Conservation (phyloP, 2,113 vertebrate species). For the Microcebus lehilahytsara region DNA sequence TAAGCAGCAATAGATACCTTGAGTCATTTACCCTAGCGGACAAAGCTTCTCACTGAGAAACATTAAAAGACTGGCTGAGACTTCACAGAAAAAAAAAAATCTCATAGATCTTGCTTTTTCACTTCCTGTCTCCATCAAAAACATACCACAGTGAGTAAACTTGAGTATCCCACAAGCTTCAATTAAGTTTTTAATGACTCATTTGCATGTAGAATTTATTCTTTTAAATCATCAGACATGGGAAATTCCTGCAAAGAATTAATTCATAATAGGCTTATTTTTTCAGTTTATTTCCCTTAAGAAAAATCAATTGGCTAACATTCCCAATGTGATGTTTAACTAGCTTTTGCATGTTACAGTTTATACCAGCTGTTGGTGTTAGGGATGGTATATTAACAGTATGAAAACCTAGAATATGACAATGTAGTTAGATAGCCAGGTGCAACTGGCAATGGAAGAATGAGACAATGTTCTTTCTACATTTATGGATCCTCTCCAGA, state of each 20-base stretch:
- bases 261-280: constrained; percentile 53
- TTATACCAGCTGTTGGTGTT: constrained; percentile 25
- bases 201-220: constrained; percentile 73
- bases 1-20: constrained; percentile 82
- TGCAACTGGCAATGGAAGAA: neutral
- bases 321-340: constrained; percentile 47
- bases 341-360: neutral
- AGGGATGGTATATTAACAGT: neutral
- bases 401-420: constrained; percentile 4
- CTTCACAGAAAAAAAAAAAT: constrained; percentile 67
- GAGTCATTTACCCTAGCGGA: constrained; percentile 76
- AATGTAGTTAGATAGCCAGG: constrained; percentile 40
- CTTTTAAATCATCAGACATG: constrained; percentile 69
- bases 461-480: neutral
- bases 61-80: constrained; percentile 73
- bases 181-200: constrained; percentile 76
- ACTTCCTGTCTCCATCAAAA: constrained; percentile 82
- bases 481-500: neutral
- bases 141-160: constrained; percentile 75
- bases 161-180: constrained; percentile 69
- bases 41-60: constrained; percentile 73
- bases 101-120: constrained; percentile 75
- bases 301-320: constrained; percentile 48
- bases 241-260: constrained; percentile 79
- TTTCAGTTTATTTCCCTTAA: constrained; percentile 62